Base-by-base conservation (phyloP, 2,797 vertebrate species). In the Schizopygopsis malacanthus region DNA sequence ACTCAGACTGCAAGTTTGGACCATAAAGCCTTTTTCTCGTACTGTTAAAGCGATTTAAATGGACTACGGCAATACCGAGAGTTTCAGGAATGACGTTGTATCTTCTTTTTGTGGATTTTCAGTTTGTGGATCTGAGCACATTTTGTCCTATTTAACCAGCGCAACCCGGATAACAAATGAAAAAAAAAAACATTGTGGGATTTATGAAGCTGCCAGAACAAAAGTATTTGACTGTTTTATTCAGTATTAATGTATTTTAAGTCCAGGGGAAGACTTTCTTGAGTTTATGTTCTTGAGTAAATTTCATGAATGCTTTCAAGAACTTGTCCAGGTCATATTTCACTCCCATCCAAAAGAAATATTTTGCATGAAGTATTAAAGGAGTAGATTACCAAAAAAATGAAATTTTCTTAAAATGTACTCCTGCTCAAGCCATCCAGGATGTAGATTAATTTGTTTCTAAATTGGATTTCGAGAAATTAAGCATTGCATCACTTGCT, bases 231-330 rank as follows among this genome's bases (percentile, higher is more conserved):
- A 77, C 67, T 33, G 11, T 78, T 41, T 84, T 84, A 25, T 79
- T 79, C 83, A 79, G 83, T 85, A 79, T 85, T 79, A 85, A 22
- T 59, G 25, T 1, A 1, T 79, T 84, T 83, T 78, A 33, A 79
- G 78, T 85, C 22, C 75, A 85, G 75, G 50, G 65, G 52, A 52
- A 45, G 67, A 61, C 63, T 83, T 75, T 37, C 67, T 56, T 37
- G 28, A 70, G 33, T 47, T 77, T 33, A 71, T 72, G 11, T 22
- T 47, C 18, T 76, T 25, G 37, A 12, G 52, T 41, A n/a, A 73
- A 73, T 61, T 6, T 20, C 70, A 25, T 37, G 43, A 72, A 45
- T 13, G 41, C 43, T 45, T 43, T 39, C 9, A 76, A 28, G 43
- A 45, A 25, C 41, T 45, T 47, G 12, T 77, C 79, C 28, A n/a